Conservation (phyloP, 2,797 vertebrate genomes). For the Nyctibius grandis region DNA sequence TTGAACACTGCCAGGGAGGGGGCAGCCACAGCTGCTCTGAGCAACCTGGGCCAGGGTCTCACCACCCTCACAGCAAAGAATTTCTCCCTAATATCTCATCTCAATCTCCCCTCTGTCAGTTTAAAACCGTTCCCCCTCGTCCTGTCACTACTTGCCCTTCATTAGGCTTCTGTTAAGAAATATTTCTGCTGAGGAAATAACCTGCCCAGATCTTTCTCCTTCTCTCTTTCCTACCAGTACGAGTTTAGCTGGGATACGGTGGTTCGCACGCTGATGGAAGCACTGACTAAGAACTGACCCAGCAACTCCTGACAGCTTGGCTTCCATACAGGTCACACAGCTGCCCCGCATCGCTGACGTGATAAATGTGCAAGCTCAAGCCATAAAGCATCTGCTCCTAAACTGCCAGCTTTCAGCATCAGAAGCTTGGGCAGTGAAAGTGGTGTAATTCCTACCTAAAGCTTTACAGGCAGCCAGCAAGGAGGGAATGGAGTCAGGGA, state of each 20-base stretch:
- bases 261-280: background rate
- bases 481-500: background rate
- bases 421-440: background rate
- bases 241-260: background rate
- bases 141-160: no score
- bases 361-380: background rate
- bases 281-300: background rate
- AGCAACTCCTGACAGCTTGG: background rate
- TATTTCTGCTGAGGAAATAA: background rate
- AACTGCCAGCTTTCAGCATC: background rate
- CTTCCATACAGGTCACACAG: background rate
- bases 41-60: no score
- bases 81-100: no score
- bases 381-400: background rate
- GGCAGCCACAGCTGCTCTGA: no score
- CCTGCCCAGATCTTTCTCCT: accelerated
- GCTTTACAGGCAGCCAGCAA: background rate
- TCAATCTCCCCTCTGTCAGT: no score
- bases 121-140: no score
- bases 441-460: background rate
- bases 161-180: no score
- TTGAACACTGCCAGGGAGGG: no score
- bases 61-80: no score
- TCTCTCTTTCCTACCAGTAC: background rate
- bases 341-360: background rate